phyloP scores from a whole-genome alignment of 2,797 vertebrate genomes.

The Columba guinea region DNA sequence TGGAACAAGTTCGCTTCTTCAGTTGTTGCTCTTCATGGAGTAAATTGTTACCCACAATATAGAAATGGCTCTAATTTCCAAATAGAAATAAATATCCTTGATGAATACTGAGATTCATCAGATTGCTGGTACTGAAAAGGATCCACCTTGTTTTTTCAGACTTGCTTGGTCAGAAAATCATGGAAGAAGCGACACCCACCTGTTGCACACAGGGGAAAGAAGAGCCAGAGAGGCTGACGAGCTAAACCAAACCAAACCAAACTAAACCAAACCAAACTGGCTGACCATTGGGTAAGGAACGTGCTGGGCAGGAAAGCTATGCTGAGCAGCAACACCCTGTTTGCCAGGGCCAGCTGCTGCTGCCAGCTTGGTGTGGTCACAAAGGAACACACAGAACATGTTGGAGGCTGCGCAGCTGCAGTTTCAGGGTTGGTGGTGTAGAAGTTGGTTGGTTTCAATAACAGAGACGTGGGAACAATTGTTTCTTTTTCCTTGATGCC shows the following conservation, averaged over 20 bases:
- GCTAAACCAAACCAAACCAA: too few relatives aligned
- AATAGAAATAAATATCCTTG: neutral
- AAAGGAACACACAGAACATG: neutral
- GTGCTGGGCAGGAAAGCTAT: neutral
- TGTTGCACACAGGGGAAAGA: neutral
- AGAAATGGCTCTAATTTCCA: neutral
- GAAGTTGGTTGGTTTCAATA: neutral
- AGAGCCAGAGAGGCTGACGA: neutral
- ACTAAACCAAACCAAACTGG: neutral
- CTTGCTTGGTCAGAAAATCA: neutral
- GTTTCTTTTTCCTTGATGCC: constrained; percentile 25
- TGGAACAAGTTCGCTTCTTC: neutral
- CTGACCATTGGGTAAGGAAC: neutral
- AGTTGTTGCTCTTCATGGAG: neutral
- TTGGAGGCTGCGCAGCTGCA: neutral
- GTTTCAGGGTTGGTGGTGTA: constrained; percentile 23
- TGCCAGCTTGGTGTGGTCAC: neutral
- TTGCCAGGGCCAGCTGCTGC: neutral
- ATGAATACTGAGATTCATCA: neutral
- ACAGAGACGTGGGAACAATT: neutral
- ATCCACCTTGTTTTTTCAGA: neutral
- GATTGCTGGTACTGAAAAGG: neutral
- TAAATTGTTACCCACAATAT: neutral
- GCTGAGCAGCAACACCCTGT: neutral
- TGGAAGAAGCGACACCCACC: neutral